A percentile compares a stretch with the other conserved stretches of the same genome.
These are phyloP conservation scores for Caenorhabditis sulstoni DNA, from an alignment of 2,888 invertebrate species.

Conservation along the genomic window DNA sequence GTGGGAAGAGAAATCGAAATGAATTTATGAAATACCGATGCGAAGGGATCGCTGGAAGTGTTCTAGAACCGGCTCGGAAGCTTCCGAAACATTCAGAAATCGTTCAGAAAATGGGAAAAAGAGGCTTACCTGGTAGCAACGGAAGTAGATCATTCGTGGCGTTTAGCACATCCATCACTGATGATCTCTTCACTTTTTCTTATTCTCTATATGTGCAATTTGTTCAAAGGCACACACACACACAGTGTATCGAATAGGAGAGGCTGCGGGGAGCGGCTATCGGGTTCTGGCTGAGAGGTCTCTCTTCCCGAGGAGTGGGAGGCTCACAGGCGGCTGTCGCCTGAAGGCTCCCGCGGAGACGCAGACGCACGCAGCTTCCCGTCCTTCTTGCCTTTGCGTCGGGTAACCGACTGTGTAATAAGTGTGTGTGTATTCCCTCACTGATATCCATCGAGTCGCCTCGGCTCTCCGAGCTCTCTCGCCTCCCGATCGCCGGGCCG, in stretches of 20 bases:
- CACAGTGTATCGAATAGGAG: conserved; percentile 47
- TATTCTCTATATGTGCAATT: no score
- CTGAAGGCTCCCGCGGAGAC: conserved; percentile 29
- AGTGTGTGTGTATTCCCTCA: conserved; percentile 36
- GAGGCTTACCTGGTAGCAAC: conserved; percentile 62
- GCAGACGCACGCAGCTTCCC: conserved; percentile 19
- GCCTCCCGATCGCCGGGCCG: conserved; percentile 21
- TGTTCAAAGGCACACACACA: no score
- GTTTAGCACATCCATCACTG: conserved; percentile 40
- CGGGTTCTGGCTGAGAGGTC: conserved; percentile 44
- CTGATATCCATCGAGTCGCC: conserved; percentile 43
- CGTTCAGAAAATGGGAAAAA: background rate
- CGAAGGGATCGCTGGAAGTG: no score
- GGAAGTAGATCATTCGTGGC: conserved; percentile 63
- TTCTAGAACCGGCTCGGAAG: no score
- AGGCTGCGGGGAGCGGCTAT: conserved; percentile 43
- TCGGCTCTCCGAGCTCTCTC: conserved; percentile 25
- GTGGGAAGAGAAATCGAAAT: background rate
- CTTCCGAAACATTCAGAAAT: no score
- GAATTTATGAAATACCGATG: background rate
- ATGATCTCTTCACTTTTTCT: no score
- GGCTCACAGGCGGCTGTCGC: conserved; percentile 50
- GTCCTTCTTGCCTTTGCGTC: conserved; percentile 14
- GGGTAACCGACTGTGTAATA: conserved; percentile 52
- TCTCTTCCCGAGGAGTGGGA: conserved; percentile 40